Conservation (phyloP, 2,797 vertebrate species). For the Melanotaenia parkinsoni region DNA sequence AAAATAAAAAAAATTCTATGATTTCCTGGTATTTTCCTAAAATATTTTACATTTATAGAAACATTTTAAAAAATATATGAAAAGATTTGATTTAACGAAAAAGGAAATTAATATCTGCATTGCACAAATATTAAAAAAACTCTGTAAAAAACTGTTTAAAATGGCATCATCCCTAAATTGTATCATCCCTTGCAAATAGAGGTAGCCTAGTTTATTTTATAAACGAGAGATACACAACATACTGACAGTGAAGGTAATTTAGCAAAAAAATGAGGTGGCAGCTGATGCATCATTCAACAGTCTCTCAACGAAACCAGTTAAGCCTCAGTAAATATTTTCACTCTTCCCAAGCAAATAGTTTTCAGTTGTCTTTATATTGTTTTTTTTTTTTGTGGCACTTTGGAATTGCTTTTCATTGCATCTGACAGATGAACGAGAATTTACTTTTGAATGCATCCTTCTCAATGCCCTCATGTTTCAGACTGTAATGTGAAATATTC, state of each 20-base stretch:
- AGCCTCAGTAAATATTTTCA: constrained; percentile 40
- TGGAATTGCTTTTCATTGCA: constrained; percentile 10
- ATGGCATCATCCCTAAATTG: background rate
- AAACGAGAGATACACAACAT: background rate
- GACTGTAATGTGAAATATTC: constrained; percentile 21
- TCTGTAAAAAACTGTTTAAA: background rate
- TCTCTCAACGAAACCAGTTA: constrained; percentile 27
- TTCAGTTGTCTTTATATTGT: constrained; percentile 31
- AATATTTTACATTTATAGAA: too few species aligned
- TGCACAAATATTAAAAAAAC: background rate
- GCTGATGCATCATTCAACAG: constrained; percentile 12
- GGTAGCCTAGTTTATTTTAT: background rate
- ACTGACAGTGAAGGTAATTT: constrained; percentile 15
- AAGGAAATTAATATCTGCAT: background rate
- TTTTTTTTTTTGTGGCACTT: constrained; percentile 30
- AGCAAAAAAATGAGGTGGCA: constrained; percentile 12
- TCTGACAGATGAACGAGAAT: constrained; percentile 19
- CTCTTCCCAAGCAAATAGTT: constrained; percentile 32
- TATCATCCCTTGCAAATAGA: background rate
- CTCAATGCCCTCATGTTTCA: constrained; percentile 18
- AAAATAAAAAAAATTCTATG: too few species aligned
- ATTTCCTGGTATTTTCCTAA: too few species aligned
- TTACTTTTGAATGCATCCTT: constrained; percentile 23
- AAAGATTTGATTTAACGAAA: too few species aligned
- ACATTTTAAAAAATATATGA: too few species aligned